Conservation (phyloP, 2,888 invertebrate species). For the Rhingia campestris region DNA sequence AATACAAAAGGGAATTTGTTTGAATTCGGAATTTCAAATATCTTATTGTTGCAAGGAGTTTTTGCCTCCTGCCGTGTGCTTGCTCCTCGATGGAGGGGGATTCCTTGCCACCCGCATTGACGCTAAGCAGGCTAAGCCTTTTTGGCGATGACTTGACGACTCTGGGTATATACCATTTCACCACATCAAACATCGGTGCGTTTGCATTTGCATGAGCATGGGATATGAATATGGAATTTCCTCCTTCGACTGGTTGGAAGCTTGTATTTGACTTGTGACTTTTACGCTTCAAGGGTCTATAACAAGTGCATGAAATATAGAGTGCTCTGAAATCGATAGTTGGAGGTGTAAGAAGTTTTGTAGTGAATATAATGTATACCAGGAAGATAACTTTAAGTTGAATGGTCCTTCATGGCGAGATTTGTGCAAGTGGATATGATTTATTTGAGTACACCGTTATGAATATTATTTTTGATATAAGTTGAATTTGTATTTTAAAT, state of each 20-base stretch:
- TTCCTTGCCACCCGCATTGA: background rate
- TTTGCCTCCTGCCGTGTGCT: constrained; percentile 2
- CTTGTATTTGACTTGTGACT: constrained; percentile 20
- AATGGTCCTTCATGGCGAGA: too few species aligned
- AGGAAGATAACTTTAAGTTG: too few species aligned
- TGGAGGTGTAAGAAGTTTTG: background rate
- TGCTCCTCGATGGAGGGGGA: background rate
- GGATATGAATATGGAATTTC: constrained; percentile 29
- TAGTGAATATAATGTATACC: background rate
- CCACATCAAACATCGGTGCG: constrained; percentile 24
- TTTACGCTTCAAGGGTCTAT: background rate
- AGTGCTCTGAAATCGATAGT: constrained; percentile 4
- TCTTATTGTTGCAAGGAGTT: constrained; percentile 57
- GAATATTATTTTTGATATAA: too few species aligned
- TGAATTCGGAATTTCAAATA: constrained; percentile 67
- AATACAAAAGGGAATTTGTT: constrained; percentile 61
- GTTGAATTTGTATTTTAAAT: too few species aligned
- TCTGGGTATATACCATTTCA: constrained; percentile 21
- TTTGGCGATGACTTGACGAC: constrained; percentile 7
- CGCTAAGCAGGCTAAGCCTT: constrained; percentile 27
- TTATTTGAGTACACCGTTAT: too few species aligned
- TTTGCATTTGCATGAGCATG: constrained; percentile 5
- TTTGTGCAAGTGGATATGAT: too few species aligned
- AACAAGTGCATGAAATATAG: background rate
- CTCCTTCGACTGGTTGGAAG: background rate